A percentile compares a stretch with the other conserved stretches of the same genome.
Evolutionary conservation across 1,140 invertebrate genomes (phyloP).

Genomic region (Drosophila sulfurigaster): DNA sequence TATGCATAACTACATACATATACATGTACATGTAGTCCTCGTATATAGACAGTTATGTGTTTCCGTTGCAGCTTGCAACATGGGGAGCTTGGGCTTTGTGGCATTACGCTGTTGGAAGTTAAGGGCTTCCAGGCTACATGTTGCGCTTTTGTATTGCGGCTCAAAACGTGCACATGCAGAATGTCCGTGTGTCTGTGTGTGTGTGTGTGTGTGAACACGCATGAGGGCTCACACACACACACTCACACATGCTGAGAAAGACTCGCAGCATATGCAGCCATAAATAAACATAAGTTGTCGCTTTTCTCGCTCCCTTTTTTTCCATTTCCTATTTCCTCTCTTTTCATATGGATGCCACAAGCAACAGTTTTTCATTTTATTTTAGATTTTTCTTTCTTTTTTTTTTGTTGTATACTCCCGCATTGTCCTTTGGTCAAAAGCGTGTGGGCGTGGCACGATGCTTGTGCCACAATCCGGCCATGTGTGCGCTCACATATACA

Average conservation of each 20-base stretch:
- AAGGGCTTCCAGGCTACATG: conserved; percentile 54
- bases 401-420: conserved; percentile 1
- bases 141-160: conserved; percentile 50
- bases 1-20: conserved; percentile 9
- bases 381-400: conserved; percentile 19
- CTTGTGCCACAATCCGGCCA: conserved; percentile 14
- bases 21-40: neutral
- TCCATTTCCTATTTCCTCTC: conserved; percentile 50
- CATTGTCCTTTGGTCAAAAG: conserved; percentile 42
- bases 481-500: neutral
- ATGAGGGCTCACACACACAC: conserved; percentile 33
- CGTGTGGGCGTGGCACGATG: conserved; percentile 21
- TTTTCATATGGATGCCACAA: conserved; percentile 45
- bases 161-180: conserved; percentile 16
- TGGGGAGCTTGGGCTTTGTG: conserved; percentile 12
- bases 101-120: conserved; percentile 26
- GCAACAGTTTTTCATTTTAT: conserved; percentile 59
- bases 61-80: conserved; percentile 13
- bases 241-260: conserved; percentile 10
- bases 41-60: conserved; percentile 23
- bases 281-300: conserved; percentile 77
- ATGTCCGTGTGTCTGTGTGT: no score
- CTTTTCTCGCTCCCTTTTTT: conserved; percentile 30
- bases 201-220: conserved; percentile 10
- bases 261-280: conserved; percentile 61